phyloP scores from a whole-genome alignment of 2,113 vertebrate species.

The Nibea coibor region DNA sequence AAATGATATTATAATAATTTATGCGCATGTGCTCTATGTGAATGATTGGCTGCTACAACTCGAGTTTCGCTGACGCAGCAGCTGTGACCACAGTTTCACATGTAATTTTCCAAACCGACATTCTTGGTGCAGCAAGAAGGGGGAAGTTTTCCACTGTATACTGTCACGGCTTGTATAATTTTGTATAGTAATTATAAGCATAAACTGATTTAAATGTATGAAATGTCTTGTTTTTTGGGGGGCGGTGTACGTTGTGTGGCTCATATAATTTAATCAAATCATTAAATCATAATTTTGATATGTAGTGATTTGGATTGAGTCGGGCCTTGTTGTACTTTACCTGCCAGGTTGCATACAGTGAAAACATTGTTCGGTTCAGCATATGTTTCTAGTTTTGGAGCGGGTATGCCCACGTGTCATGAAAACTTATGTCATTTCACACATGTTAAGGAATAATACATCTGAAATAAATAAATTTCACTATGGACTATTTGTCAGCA shows the following conservation, averaged over 20 bases:
- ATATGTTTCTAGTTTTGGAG: not conserved
- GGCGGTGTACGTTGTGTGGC: not conserved
- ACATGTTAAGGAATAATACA: not conserved
- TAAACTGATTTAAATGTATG: not conserved
- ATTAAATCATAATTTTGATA: conserved; percentile 31
- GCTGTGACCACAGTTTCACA: not conserved
- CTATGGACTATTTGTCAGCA: not conserved
- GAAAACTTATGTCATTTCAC: not conserved
- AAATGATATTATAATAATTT: not conserved
- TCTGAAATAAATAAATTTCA: conserved; percentile 39
- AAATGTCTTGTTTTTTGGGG: conserved; percentile 11
- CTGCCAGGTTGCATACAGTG: not conserved
- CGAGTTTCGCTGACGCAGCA: not conserved
- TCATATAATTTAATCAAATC: not conserved
- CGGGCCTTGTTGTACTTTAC: not conserved
- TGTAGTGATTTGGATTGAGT: not conserved
- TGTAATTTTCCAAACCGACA: not conserved
- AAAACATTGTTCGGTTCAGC: not conserved
- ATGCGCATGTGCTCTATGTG: not conserved
- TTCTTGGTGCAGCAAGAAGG: not conserved
- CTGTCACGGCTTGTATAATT: conserved; percentile 31
- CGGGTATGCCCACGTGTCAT: not conserved
- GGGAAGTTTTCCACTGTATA: not conserved
- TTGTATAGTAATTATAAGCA: conserved; percentile 4
- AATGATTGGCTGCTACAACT: not conserved